phyloP scores from a whole-genome alignment of 2,113 vertebrate genomes.

The Nesospiza acunhae region DNA sequence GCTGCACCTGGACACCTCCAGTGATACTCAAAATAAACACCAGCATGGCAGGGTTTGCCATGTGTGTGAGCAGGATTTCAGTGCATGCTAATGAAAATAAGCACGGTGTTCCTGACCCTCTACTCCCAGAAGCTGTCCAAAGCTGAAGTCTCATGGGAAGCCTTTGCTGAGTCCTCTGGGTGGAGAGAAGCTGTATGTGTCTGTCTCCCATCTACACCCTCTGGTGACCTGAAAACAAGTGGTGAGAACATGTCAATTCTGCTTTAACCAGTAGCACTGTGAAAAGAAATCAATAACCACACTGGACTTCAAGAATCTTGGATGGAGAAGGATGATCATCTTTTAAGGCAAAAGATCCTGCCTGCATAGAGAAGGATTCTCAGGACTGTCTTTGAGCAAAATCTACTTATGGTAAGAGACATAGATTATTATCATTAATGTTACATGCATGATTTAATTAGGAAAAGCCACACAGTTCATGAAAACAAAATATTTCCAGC shows the following conservation, averaged over 20 bases:
- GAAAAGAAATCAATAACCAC: not conserved
- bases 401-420: not conserved
- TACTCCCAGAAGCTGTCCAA: not conserved
- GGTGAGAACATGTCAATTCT: not conserved
- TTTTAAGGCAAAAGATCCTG: not conserved
- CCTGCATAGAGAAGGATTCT: not conserved
- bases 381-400: not conserved
- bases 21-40: not conserved
- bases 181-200: not conserved
- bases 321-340: not conserved
- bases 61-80: not conserved
- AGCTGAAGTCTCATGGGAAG: not conserved
- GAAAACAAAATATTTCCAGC: slow-evolving; percentile 5
- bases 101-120: not conserved
- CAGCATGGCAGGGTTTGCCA: not conserved
- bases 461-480: not conserved
- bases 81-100: not conserved
- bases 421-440: not conserved
- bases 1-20: not conserved
- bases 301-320: not conserved
- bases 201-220: not conserved
- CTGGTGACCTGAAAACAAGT: not conserved
- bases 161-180: fast-evolving
- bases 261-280: not conserved
- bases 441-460: slow-evolving; percentile 5